Base-by-base conservation (phyloP, 2,113 vertebrate species). In the Mesitornis unicolor region DNA sequence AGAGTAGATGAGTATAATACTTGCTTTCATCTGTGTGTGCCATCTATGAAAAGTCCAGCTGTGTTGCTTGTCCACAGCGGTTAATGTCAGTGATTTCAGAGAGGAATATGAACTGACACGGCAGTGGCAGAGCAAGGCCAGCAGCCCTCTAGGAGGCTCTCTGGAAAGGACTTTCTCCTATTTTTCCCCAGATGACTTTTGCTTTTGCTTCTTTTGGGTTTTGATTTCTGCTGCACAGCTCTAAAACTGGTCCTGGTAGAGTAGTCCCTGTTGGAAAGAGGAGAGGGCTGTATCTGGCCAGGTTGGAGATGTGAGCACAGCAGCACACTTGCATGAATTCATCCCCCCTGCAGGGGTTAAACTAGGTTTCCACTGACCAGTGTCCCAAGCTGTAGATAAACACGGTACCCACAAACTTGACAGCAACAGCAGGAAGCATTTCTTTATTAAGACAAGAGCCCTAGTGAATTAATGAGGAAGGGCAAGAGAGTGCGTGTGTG, bases 401-500 rank as follows among this genome's bases (percentile, higher is more conserved):
- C 56, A 91, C 78, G 71, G 74, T 69, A 89, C 81, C 71, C 89
- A 59, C 75, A 82, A 85, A 94, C 81, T 56, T 61, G 53, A 79
- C 84, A 60, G 47, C 21, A 33, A 82, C 63, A 84, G 56, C 28
- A 5, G 69, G 45, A 92, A 48, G 80, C 84, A 75, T 95, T 93
- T 87, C 79, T 85, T 91, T 95, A 45, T 87, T 93, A 89, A 94
- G 78, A 92, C 0, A 5, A 87, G 74, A 93, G 45, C 57, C 77
- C 82, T 83, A 87, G 89, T 87, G 93, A 97, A 94, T 95, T 96
- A 91, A 96, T 86, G 87, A 97, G 95, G 93, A 95, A 95, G 95
- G 90, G 77, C 75, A 67, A 69, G 86, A 87, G 84, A 95, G 90
- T 86, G 93, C 87, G 93, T 48, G 36, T 56, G 59, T 70, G 48